These are phyloP conservation scores for Macaria notata DNA, from an alignment of 2,888 invertebrate species.

Conservation along the genomic window DNA sequence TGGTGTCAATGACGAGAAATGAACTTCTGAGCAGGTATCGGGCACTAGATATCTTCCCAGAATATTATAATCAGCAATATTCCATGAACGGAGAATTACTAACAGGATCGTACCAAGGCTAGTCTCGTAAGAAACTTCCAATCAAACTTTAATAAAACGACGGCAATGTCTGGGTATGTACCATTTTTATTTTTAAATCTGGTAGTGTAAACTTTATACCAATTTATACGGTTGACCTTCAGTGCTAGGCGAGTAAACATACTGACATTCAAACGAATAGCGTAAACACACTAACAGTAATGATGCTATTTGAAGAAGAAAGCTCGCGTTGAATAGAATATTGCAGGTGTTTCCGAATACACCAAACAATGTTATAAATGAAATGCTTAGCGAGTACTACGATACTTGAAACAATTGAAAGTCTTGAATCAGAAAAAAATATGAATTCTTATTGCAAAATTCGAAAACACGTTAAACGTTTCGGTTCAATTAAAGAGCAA, in stretches of 20 bases:
- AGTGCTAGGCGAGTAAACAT: slow-evolving; percentile 48
- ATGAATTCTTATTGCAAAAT: too few relatives aligned
- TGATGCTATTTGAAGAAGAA: slow-evolving; percentile 61
- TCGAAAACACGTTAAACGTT: slow-evolving; percentile 21
- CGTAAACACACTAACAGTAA: slow-evolving; percentile 48
- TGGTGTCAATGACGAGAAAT: slow-evolving; percentile 37
- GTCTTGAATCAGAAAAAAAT: neutral
- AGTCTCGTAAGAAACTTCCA: slow-evolving; percentile 3
- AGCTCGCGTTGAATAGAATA: slow-evolving; percentile 48
- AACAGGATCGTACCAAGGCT: slow-evolving; percentile 1
- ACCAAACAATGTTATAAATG: slow-evolving; percentile 10
- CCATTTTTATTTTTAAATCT: slow-evolving; percentile 29
- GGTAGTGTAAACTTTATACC: slow-evolving; percentile 43
- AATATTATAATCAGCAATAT: slow-evolving; percentile 14
- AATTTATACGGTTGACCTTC: slow-evolving; percentile 50
- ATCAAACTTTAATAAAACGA: slow-evolving; percentile 5
- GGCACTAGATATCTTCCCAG: slow-evolving; percentile 21
- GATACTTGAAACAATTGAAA: neutral
- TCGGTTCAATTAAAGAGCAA: slow-evolving; percentile 22
- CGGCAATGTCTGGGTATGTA: slow-evolving; percentile 9
- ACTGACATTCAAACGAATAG: slow-evolving; percentile 48
- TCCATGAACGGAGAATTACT: slow-evolving; percentile 5
- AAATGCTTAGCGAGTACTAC: slow-evolving; percentile 3
- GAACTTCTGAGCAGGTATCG: slow-evolving; percentile 13
- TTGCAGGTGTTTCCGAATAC: slow-evolving; percentile 29